Conservation (phyloP, 2,888 invertebrate genomes). For the Arrhopalites spinosus region DNA sequence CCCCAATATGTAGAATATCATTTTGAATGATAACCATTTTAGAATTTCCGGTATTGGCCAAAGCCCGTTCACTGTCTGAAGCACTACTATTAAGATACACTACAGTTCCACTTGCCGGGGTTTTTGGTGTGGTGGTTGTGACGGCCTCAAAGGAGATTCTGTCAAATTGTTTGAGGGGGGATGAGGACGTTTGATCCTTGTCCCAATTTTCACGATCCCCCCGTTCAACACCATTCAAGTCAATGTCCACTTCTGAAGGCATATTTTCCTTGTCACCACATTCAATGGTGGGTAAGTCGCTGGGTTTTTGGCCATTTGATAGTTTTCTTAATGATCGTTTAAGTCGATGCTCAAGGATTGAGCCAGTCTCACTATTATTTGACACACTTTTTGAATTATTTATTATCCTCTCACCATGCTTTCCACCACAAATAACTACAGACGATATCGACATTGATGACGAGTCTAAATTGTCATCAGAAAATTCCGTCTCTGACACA, state of each 20-base stretch:
- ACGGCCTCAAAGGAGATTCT: background rate
- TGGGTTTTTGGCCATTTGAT: slow-evolving; percentile 21
- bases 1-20: slow-evolving; percentile 37
- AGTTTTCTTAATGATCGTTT: slow-evolving; percentile 4
- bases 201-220: no score
- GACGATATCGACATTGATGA: no score
- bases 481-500: slow-evolving; percentile 28
- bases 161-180: background rate
- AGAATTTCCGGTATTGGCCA: slow-evolving; percentile 20
- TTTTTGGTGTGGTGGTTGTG: background rate
- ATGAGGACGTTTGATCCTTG: background rate
- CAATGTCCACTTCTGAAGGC: slow-evolving; percentile 23
- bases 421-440: background rate
- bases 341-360: slow-evolving; percentile 10
- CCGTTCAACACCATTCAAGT: background rate
- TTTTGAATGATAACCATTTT: slow-evolving; percentile 39
- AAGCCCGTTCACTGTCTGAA: slow-evolving; percentile 34
- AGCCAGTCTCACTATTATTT: background rate
- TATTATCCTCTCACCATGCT: background rate
- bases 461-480: slow-evolving; percentile 4
- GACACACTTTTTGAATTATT: background rate
- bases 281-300: slow-evolving; percentile 10
- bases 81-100: slow-evolving; percentile 22
- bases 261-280: slow-evolving; percentile 33
- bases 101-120: slow-evolving; percentile 5